A percentile compares a stretch with the other conserved stretches of the same genome.
phyloP scores from a whole-genome alignment of 2,888 invertebrate species.

The Alviniconcha strummeri region DNA sequence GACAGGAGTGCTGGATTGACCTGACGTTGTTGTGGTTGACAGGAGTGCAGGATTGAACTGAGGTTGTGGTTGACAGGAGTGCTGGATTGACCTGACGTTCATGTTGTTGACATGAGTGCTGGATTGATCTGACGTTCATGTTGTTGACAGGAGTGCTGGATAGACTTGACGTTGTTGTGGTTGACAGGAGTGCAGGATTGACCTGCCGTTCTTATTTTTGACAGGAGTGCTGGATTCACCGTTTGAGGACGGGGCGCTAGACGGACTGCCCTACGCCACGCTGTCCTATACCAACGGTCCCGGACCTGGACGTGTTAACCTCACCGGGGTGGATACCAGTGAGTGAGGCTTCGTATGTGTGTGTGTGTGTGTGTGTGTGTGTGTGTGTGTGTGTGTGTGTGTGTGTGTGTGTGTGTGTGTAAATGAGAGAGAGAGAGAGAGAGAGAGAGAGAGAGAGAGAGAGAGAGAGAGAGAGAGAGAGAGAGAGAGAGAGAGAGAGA shows the following conservation, averaged over 20 bases:
- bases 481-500: background rate
- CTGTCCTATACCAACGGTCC: conserved; percentile 59
- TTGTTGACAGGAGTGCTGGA: no score
- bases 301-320: conserved; percentile 44
- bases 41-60: no score
- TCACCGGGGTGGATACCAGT: conserved; percentile 44
- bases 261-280: conserved; percentile 50
- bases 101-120: no score
- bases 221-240: background rate
- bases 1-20: no score
- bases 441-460: background rate
- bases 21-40: no score
- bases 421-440: background rate
- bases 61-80: no score
- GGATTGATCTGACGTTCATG: no score
- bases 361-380: conserved; percentile 1
- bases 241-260: conserved; percentile 33
- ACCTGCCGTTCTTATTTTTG: no score
- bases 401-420: conserved; percentile 9
- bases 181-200: no score
- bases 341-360: background rate
- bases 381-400: conserved; percentile 6
- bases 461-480: background rate
- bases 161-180: no score
- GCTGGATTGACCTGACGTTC: no score